These are phyloP conservation scores for Polypedilum pembai DNA, from an alignment of 1,140 invertebrate genomes.

Conservation along the genomic window DNA sequence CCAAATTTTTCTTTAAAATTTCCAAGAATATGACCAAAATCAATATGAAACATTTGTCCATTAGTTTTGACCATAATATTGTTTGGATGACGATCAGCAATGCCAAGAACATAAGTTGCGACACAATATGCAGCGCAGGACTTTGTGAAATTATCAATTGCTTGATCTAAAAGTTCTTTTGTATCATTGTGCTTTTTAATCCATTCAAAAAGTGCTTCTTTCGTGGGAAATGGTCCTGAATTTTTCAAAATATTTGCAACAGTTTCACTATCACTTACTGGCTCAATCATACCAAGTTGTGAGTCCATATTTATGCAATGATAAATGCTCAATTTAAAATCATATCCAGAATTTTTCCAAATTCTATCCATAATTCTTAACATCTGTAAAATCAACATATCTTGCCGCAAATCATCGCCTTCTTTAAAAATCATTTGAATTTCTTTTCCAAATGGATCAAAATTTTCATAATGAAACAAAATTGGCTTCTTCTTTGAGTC, in stretches of 20 bases:
- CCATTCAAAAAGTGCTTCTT: constrained; percentile 77
- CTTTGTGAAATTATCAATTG: constrained; percentile 91
- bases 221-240: constrained; percentile 73
- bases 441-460: constrained; percentile 70
- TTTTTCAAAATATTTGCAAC: constrained; percentile 95
- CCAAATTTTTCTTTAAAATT: constrained; percentile 99
- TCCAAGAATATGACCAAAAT: constrained; percentile 99
- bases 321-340: constrained; percentile 85
- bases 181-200: constrained; percentile 79
- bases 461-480: constrained; percentile 89
- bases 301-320: constrained; percentile 91
- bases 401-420: constrained; percentile 93
- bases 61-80: constrained; percentile 98
- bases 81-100: constrained; percentile 95
- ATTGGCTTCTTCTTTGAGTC: constrained; percentile 95
- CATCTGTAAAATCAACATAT: constrained; percentile 96
- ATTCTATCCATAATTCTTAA: constrained; percentile 93
- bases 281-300: constrained; percentile 87
- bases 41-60: constrained; percentile 94
- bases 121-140: constrained; percentile 99
- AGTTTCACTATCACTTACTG: constrained; percentile 89
- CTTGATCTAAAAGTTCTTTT: constrained; percentile 71
- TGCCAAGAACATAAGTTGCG: constrained; percentile 95
- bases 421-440: constrained; percentile 91
- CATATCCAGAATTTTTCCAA: constrained; percentile 81